Evolutionary conservation across 1,140 invertebrate genomes (phyloP).

Genomic region (Cydia pomonella): DNA sequence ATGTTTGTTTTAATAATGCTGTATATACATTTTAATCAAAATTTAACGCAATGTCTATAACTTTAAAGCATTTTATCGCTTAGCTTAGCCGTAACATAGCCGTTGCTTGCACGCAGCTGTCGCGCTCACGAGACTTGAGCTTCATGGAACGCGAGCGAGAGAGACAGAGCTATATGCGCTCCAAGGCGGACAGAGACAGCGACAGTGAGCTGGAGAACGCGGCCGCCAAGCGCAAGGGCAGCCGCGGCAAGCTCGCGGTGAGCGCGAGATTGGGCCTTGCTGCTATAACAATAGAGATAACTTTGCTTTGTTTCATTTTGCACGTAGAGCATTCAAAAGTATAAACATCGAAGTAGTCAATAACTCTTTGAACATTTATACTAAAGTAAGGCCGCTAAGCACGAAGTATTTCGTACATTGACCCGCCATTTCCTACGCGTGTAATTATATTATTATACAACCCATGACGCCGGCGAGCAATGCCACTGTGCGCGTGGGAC

Average conservation of each 20-base stretch:
- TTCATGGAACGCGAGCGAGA: slow-evolving; percentile 74
- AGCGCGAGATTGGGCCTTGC: slow-evolving; percentile 51
- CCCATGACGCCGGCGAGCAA: too few relatives aligned
- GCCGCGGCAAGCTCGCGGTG: slow-evolving; percentile 80
- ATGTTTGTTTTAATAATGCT: too few relatives aligned
- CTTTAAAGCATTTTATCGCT: slow-evolving; percentile 17
- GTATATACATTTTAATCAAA: neutral
- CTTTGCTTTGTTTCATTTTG: neutral
- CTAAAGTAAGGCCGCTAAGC: too few relatives aligned
- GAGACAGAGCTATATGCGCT: slow-evolving; percentile 74
- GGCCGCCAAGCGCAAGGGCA: slow-evolving; percentile 78
- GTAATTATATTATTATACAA: too few relatives aligned
- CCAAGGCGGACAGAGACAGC: slow-evolving; percentile 78
- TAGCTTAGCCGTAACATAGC: slow-evolving; percentile 53
- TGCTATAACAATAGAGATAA: slow-evolving; percentile 47
- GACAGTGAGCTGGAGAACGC: slow-evolving; percentile 82
- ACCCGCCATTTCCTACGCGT: too few relatives aligned
- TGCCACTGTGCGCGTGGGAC: too few relatives aligned
- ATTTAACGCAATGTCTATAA: neutral
- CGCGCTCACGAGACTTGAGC: slow-evolving; percentile 70
- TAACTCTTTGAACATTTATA: neutral
- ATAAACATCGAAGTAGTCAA: neutral
- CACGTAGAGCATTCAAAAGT: neutral
- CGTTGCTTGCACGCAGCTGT: slow-evolving; percentile 70
- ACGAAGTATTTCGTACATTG: too few relatives aligned